Percentiles rank a stretch among this genome's conserved stretches.
These are phyloP conservation scores for Alectoris magna DNA, from an alignment of 2,797 vertebrate genomes.

Conservation along the genomic window DNA sequence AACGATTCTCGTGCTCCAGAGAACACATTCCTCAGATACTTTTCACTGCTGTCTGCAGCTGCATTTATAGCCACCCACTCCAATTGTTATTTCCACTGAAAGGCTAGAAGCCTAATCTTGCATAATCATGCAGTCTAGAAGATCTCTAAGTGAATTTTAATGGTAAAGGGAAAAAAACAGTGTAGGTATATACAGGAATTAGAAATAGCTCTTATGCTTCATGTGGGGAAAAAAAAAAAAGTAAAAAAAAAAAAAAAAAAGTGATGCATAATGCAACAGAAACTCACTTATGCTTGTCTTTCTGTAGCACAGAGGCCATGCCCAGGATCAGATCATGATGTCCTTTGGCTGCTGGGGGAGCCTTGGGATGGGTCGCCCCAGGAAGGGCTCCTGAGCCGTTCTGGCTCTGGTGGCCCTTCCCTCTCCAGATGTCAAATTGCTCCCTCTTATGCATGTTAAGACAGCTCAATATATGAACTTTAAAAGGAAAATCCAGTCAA, in stretches of 20 bases:
- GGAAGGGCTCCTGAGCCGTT: not conserved
- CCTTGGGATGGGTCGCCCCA: rapidly evolving
- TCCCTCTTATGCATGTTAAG: not conserved
- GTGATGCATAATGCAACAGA: not conserved
- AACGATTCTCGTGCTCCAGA: not conserved
- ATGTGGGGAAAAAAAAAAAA: not conserved
- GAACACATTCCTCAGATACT: not conserved
- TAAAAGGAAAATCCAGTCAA: not conserved
- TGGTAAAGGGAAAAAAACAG: not conserved
- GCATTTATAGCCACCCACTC: not conserved
- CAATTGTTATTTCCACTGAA: not conserved
- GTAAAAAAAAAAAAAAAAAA: not conserved
- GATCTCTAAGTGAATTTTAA: not conserved
- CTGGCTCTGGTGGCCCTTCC: not conserved
- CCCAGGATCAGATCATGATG: not conserved
- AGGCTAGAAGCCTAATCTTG: not conserved
- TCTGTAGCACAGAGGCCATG: not conserved
- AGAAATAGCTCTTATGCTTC: not conserved
- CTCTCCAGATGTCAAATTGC: not conserved
- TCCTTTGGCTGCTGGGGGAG: not conserved
- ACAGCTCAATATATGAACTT: not conserved
- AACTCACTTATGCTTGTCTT: not conserved
- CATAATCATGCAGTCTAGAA: not conserved
- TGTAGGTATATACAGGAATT: not conserved
- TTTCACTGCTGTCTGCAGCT: not conserved